These are phyloP conservation scores for Lithophane semibrunnea DNA, from an alignment of 2,888 invertebrate species.

Conservation along the genomic window DNA sequence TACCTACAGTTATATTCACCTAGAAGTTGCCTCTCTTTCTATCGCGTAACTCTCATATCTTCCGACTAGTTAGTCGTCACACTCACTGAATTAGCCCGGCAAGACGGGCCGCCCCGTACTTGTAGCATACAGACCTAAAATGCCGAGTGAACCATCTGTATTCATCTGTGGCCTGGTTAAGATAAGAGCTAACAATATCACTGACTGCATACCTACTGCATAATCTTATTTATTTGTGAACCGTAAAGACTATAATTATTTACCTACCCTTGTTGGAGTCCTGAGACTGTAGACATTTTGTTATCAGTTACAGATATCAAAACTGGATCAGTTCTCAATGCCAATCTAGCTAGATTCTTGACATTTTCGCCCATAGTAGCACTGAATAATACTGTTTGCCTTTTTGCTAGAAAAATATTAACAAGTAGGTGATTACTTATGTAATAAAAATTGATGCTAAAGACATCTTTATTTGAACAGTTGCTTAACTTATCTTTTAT, in stretches of 20 bases:
- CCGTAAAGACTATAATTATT: slow-evolving; percentile 45
- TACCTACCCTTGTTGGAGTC: slow-evolving; percentile 93
- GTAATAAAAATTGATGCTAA: background rate
- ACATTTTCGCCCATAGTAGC: slow-evolving; percentile 99
- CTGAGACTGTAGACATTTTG: slow-evolving; percentile 94
- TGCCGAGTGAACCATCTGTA: too few species aligned
- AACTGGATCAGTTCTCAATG: slow-evolving; percentile 96
- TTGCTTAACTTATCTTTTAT: slow-evolving; percentile 3
- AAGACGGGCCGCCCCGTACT: too few species aligned
- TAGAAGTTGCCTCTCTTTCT: too few species aligned
- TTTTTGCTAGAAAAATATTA: slow-evolving; percentile 91
- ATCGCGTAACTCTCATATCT: too few species aligned
- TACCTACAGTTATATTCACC: too few species aligned
- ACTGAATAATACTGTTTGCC: slow-evolving; percentile 99
- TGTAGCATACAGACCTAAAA: too few species aligned
- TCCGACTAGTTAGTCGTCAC: too few species aligned
- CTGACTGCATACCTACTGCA: too few species aligned
- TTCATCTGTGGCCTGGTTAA: too few species aligned
- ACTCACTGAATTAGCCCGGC: too few species aligned
- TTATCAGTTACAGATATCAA: slow-evolving; percentile 96
- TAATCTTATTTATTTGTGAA: background rate
- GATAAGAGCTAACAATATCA: background rate
- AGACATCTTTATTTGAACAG: slow-evolving; percentile 29
- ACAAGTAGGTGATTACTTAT: background rate
- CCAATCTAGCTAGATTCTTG: slow-evolving; percentile 95